phyloP scores from a whole-genome alignment of 2,888 invertebrate species.

The Phymatocera aterrima region DNA sequence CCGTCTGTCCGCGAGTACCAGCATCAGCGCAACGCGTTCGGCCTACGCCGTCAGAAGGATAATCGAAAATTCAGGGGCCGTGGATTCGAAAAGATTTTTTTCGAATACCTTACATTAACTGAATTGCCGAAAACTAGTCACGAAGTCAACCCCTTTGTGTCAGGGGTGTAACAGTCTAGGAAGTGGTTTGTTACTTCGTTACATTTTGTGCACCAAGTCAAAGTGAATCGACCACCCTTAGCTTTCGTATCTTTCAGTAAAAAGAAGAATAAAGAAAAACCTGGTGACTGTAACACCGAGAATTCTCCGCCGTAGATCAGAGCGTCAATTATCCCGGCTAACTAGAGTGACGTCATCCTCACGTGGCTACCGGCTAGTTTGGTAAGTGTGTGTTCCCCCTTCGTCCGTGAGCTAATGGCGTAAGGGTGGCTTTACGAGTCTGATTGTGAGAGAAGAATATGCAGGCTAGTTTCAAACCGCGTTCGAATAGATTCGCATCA shows the following conservation, averaged over 20 bases:
- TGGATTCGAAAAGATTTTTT: neutral
- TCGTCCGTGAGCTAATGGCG: constrained; percentile 9
- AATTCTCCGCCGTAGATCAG: neutral
- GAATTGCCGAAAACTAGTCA: neutral
- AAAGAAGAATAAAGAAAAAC: neutral
- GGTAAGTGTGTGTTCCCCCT: constrained; percentile 34
- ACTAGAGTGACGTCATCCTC: constrained; percentile 44
- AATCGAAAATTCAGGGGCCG: neutral
- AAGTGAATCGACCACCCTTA: neutral
- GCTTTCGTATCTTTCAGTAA: neutral
- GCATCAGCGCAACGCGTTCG: constrained; percentile 24
- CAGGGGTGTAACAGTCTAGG: neutral
- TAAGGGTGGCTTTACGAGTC: neutral
- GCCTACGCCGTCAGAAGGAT: neutral
- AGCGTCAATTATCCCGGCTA: constrained; percentile 15
- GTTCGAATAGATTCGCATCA: neutral
- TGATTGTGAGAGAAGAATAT: neutral
- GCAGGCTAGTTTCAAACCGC: neutral
- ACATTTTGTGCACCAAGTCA: neutral
- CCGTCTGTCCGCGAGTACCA: constrained; percentile 8
- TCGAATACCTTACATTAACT: neutral
- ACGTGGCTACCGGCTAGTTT: constrained; percentile 47
- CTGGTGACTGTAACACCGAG: too few relatives aligned
- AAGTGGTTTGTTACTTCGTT: neutral
- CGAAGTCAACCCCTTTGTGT: neutral